These are phyloP conservation scores for Cololabis saira DNA, from an alignment of 2,113 vertebrate species.

Conservation along the genomic window DNA sequence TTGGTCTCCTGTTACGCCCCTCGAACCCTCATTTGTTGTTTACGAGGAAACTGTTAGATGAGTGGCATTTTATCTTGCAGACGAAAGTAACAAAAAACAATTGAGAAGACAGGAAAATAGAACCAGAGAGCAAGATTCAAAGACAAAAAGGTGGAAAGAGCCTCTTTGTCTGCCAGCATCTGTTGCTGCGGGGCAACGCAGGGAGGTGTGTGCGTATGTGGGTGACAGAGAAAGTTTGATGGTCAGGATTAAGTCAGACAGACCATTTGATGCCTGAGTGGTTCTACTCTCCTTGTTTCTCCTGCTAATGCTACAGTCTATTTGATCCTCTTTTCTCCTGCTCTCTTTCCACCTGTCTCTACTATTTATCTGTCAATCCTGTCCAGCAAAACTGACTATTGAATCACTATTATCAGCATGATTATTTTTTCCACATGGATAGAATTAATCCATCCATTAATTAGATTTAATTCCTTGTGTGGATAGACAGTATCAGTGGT, in stretches of 20 bases:
- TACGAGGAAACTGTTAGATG: slow-evolving; percentile 67
- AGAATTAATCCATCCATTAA: too few relatives aligned
- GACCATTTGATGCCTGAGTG: slow-evolving; percentile 72
- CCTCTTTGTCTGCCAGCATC: slow-evolving; percentile 57
- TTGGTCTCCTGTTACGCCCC: slow-evolving; percentile 54
- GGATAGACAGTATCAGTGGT: neutral
- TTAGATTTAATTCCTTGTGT: too few relatives aligned
- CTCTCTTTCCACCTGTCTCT: slow-evolving; percentile 3
- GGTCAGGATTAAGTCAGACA: slow-evolving; percentile 72
- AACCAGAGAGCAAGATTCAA: slow-evolving; percentile 44
- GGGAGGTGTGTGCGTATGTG: slow-evolving; percentile 43
- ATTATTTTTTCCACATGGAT: slow-evolving; percentile 12
- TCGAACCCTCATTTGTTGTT: slow-evolving; percentile 70
- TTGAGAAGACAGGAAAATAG: slow-evolving; percentile 52
- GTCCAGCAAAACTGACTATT: slow-evolving; percentile 4
- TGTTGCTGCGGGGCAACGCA: slow-evolving; percentile 64
- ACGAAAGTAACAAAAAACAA: slow-evolving; percentile 57
- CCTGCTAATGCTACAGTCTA: slow-evolving; percentile 33
- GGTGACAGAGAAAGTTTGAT: slow-evolving; percentile 50
- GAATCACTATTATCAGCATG: slow-evolving; percentile 25
- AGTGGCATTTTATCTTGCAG: slow-evolving; percentile 72
- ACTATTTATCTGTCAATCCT: slow-evolving; percentile 21
- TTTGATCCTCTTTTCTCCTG: slow-evolving; percentile 19
- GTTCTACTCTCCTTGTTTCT: slow-evolving; percentile 53
- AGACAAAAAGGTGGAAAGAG: slow-evolving; percentile 54